These are phyloP conservation scores for Ellobius talpinus DNA, from an alignment of 2,113 vertebrate genomes.

Conservation along the genomic window DNA sequence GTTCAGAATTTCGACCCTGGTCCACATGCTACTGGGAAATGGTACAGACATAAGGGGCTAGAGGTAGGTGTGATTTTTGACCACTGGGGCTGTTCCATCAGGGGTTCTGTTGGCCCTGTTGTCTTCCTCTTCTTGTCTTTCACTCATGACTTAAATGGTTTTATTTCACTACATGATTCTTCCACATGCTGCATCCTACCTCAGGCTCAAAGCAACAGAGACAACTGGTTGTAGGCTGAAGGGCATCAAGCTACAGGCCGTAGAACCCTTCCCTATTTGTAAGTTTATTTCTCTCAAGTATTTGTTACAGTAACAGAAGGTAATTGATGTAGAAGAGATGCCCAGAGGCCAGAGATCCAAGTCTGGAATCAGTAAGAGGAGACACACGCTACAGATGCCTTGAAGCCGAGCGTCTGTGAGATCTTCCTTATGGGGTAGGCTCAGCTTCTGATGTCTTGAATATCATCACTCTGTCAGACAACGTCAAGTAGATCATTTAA, in stretches of 20 bases:
- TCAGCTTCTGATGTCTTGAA: neutral
- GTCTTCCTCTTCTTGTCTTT: neutral
- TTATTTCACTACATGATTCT: neutral
- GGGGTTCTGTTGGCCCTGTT: neutral
- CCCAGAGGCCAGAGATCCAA: neutral
- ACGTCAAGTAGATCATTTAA: neutral
- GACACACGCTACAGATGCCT: neutral
- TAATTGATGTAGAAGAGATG: neutral
- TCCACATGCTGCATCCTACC: neutral
- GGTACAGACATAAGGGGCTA: too few species aligned
- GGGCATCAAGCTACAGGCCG: neutral
- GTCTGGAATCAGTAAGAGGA: neutral
- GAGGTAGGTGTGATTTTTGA: neutral
- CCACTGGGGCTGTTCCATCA: neutral
- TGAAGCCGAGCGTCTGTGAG: neutral
- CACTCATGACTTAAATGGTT: neutral
- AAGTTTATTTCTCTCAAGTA: neutral
- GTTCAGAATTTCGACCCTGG: neutral
- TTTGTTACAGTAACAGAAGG: neutral
- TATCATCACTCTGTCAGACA: neutral
- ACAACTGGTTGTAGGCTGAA: neutral
- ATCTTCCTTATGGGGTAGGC: neutral
- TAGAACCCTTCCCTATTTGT: neutral
- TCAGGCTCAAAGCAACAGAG: neutral
- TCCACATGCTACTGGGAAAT: neutral